Percentiles rank a stretch among this genome's conserved stretches.
Evolutionary conservation across 1,140 invertebrate species (phyloP).

Genomic region (Nasonia vitripennis): DNA sequence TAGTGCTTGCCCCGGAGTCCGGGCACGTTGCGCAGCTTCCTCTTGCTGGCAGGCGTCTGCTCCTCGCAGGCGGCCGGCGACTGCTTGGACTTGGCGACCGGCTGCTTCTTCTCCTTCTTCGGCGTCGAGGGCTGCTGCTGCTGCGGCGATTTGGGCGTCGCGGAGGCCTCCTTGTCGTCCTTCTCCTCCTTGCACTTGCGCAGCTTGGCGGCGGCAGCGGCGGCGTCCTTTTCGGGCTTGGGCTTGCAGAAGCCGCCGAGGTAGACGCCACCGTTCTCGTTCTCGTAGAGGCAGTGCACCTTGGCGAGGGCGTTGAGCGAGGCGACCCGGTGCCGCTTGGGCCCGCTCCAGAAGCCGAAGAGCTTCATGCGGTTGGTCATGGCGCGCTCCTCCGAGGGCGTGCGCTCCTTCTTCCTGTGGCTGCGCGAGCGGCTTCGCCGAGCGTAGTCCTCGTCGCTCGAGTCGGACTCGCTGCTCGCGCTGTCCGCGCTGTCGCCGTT

Average conservation of each 20-base stretch:
- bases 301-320: constrained; percentile 93
- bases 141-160: neutral
- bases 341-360: constrained; percentile 80
- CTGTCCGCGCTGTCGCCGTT: constrained; percentile 59
- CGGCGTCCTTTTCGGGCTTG: constrained; percentile 69
- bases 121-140: neutral
- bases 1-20: constrained; percentile 88
- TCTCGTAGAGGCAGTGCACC: constrained; percentile 93
- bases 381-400: constrained; percentile 65
- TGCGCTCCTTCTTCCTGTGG: constrained; percentile 60
- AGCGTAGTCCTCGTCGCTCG: constrained; percentile 59
- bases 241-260: constrained; percentile 76
- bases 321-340: constrained; percentile 88
- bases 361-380: constrained; percentile 72
- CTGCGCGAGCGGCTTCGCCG: constrained; percentile 35
- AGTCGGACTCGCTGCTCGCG: constrained; percentile 60
- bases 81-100: neutral
- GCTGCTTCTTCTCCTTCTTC: constrained; percentile 53
- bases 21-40: constrained; percentile 82
- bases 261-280: constrained; percentile 85
- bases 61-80: constrained; percentile 39
- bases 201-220: constrained; percentile 59
- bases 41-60: constrained; percentile 66
- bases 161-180: constrained; percentile 60
- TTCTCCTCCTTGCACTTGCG: constrained; percentile 52